These are phyloP conservation scores for Megathymus violae DNA, from an alignment of 1,140 invertebrate species.

Conservation along the genomic window DNA sequence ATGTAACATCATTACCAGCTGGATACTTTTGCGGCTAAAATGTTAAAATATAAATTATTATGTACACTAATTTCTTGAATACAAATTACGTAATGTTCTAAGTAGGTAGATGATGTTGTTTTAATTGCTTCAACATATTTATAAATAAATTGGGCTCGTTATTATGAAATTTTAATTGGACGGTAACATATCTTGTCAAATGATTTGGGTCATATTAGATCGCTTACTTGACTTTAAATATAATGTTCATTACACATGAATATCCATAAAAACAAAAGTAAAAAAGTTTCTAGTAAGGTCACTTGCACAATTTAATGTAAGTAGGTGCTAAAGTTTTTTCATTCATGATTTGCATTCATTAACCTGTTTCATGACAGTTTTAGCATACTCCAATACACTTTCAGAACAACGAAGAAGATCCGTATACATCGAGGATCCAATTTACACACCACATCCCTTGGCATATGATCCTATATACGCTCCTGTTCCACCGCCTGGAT, in stretches of 20 bases:
- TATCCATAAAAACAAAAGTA: background rate
- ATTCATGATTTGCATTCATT: no score
- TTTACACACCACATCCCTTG: constrained; percentile 65
- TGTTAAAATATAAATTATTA: no score
- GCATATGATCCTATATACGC: constrained; percentile 72
- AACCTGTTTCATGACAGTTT: no score
- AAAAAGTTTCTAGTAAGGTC: background rate
- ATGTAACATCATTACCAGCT: constrained; percentile 2
- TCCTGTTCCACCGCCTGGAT: constrained; percentile 54
- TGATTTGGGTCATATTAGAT: background rate
- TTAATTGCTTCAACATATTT: background rate
- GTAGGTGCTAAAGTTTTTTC: no score
- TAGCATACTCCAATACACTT: constrained; percentile 31
- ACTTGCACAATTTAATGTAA: background rate
- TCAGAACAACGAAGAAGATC: constrained; percentile 68
- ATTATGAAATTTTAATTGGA: no score
- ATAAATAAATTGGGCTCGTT: background rate
- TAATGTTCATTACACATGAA: constrained; percentile 5
- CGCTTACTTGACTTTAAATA: background rate
- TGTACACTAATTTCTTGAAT: no score
- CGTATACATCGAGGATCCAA: constrained; percentile 73
- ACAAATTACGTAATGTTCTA: no score
- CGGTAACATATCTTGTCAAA: no score
- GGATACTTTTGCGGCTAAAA: no score
- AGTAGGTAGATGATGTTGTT: background rate